Conservation (phyloP, 2,888 invertebrate genomes). For the Nineta flava region DNA sequence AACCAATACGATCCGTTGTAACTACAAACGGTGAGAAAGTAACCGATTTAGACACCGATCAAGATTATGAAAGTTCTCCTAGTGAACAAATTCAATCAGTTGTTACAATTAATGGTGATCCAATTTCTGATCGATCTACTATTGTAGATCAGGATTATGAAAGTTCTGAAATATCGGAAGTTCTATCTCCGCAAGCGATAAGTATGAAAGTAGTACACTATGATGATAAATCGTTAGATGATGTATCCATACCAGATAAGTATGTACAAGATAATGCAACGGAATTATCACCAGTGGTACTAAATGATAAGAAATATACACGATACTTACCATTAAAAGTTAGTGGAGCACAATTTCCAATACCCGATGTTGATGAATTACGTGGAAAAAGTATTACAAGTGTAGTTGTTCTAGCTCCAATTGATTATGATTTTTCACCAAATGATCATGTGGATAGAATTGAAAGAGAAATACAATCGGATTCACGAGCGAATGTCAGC, state of each 20-base stretch:
- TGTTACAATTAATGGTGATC: slow-evolving; percentile 45
- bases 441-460: slow-evolving; percentile 30
- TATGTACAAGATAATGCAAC: slow-evolving; percentile 59
- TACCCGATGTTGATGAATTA: slow-evolving; percentile 61
- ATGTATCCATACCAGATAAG: slow-evolving; percentile 49
- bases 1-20: slow-evolving; percentile 49
- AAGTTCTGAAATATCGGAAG: slow-evolving; percentile 25
- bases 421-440: slow-evolving; percentile 47
- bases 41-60: slow-evolving; percentile 15
- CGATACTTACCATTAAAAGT: slow-evolving; percentile 73
- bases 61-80: slow-evolving; percentile 19
- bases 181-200: slow-evolving; percentile 42
- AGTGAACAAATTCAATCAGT: slow-evolving; percentile 54
- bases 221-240: slow-evolving; percentile 57
- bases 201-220: slow-evolving; percentile 78
- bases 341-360: slow-evolving; percentile 68
- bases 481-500: slow-evolving; percentile 50
- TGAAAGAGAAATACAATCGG: slow-evolving; percentile 36
- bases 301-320: slow-evolving; percentile 62
- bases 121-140: slow-evolving; percentile 26
- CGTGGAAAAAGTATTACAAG: slow-evolving; percentile 65
- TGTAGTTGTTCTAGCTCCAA: slow-evolving; percentile 72
- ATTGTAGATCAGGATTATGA: slow-evolving; percentile 34
- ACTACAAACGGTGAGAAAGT: slow-evolving; percentile 44
- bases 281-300: slow-evolving; percentile 54